Base-by-base conservation (phyloP, 2,888 invertebrate genomes). In the Loripinus fragilis region DNA sequence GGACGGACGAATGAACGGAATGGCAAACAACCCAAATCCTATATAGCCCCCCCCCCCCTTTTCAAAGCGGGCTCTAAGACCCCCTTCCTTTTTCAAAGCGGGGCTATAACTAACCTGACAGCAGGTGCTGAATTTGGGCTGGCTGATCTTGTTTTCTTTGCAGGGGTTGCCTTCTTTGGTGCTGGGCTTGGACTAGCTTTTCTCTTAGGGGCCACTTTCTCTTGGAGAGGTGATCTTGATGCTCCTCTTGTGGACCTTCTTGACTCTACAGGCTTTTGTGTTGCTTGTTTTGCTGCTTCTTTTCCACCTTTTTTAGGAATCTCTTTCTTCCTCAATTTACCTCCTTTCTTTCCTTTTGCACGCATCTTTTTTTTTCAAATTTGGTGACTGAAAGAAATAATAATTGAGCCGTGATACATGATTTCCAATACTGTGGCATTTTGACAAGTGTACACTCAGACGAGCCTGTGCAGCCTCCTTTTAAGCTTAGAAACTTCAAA, bases 111-210 rank as follows among this genome's bases (percentile, higher is more conserved):
- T 23, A 74, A 86, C 85, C 85, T 86, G n/a, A 52, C 33, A 52
- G 55, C 66, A 35, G 86, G 84, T 15, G 77, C 80, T 28, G 86
- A 85, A 33, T 83, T 84, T 25, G 83, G 83, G 55, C 81, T 83
- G 7, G 75, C 74, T 66, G 76, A 80, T 55, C 83, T 80, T 1
- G 78, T 71, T 60, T 78, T 78, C 74, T 82, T 84, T 25, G 79
- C 77, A 20, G 81, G 76, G 23, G 75, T 75, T 38, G 64, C 69
- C 35, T 70, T 65, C n/a, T 70, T 60, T 41, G 73, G 73, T 45
- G 77, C 73, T 12, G 78, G 74, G 55, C 78, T 78, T 28, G 78
- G 71, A 67, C 78, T 78, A n/a, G 70, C 78, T 35, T 83, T 83
- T n/a, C 83, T 74, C 41, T 83, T 83, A 7, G 41, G 55, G 25